phyloP scores from a whole-genome alignment of 2,888 invertebrate genomes.

The Mythimna vitellina region DNA sequence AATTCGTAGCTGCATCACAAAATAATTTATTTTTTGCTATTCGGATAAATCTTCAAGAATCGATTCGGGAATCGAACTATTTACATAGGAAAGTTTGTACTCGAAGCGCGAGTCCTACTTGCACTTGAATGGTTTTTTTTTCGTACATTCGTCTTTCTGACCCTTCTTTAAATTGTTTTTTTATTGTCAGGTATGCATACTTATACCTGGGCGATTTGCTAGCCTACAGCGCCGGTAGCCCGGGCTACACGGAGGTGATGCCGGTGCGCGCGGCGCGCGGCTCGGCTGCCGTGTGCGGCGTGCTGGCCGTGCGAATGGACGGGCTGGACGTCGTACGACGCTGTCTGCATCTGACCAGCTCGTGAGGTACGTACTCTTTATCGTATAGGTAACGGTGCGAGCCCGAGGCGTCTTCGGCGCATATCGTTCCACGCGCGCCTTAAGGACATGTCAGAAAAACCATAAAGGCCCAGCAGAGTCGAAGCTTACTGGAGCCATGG shows the following conservation, averaged over 20 bases:
- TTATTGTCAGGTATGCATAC: slow-evolving; percentile 70
- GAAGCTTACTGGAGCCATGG: too few relatives aligned
- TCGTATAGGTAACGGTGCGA: too few relatives aligned
- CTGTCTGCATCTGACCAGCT: slow-evolving; percentile 47
- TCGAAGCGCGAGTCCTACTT: background rate
- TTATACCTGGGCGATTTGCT: slow-evolving; percentile 78
- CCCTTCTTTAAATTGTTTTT: rapidly evolving
- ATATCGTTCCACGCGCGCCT: too few relatives aligned
- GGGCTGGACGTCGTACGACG: slow-evolving; percentile 72
- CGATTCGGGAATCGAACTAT: too few relatives aligned
- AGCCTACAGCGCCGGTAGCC: slow-evolving; percentile 67
- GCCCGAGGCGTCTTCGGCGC: too few relatives aligned
- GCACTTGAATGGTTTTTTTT: too few relatives aligned
- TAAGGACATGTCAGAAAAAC: too few relatives aligned
- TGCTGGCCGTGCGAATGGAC: slow-evolving; percentile 75
- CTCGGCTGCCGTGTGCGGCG: slow-evolving; percentile 69
- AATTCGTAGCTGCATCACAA: too few relatives aligned
- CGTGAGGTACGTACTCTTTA: background rate
- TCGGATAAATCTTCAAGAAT: too few relatives aligned
- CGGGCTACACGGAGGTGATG: slow-evolving; percentile 75
- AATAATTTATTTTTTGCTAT: too few relatives aligned
- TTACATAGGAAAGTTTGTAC: too few relatives aligned
- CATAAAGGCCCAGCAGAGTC: too few relatives aligned
- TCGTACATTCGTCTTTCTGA: background rate
- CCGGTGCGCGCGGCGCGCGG: slow-evolving; percentile 66